Conservation (phyloP, 1,140 invertebrate species). For the Brachionus sp. region DNA sequence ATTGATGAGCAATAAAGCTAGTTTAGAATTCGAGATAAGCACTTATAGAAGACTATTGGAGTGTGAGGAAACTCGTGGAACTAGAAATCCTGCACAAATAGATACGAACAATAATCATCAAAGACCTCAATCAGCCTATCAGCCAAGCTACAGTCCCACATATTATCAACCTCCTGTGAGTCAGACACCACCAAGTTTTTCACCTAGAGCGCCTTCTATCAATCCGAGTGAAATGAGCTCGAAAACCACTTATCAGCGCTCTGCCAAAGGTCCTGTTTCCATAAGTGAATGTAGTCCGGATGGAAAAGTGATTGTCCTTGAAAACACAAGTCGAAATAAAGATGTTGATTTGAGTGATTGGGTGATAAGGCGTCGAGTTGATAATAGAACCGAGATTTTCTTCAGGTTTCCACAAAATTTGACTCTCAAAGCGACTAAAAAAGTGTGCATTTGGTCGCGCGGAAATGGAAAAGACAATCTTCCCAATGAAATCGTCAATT, state of each 20-base stretch:
- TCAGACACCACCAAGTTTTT: neutral
- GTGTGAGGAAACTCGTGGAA: slow-evolving; percentile 51
- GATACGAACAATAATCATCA: neutral
- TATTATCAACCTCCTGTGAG: neutral
- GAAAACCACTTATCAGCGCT: slow-evolving; percentile 63
- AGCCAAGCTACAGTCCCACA: neutral
- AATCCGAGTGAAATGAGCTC: slow-evolving; percentile 53
- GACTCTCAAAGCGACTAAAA: neutral
- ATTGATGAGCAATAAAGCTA: slow-evolving; percentile 59
- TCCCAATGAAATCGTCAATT: slow-evolving; percentile 46
- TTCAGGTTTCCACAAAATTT: slow-evolving; percentile 27
- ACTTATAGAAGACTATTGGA: slow-evolving; percentile 58
- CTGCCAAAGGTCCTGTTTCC: slow-evolving; percentile 60
- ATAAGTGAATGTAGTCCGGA: slow-evolving; percentile 61
- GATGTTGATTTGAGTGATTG: slow-evolving; percentile 48
- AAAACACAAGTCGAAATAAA: slow-evolving; percentile 57
- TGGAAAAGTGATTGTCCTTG: slow-evolving; percentile 61
- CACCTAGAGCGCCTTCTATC: neutral
- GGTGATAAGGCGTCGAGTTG: slow-evolving; percentile 35
- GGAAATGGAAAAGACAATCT: slow-evolving; percentile 26
- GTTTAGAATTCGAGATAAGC: slow-evolving; percentile 56
- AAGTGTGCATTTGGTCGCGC: slow-evolving; percentile 44
- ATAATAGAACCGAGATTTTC: slow-evolving; percentile 10
- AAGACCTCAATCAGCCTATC: neutral
- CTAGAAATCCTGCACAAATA: neutral